Percentiles rank a stretch among this genome's conserved stretches.
Evolutionary conservation across 2,888 invertebrate genomes (phyloP).

Genomic region (Argyresthia goedartella): DNA sequence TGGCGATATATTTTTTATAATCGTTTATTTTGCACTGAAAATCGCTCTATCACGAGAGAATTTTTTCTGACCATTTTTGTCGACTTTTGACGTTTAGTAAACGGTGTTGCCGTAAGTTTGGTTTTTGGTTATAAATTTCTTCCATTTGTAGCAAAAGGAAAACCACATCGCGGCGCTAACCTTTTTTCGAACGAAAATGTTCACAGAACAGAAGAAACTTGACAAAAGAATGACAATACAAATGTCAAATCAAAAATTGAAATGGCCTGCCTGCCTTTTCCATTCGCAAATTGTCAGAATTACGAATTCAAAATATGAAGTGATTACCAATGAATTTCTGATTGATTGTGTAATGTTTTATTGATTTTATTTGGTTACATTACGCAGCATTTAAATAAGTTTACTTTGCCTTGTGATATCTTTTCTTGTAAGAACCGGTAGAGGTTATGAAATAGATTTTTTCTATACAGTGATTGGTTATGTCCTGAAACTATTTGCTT

Average conservation of each 20-base stretch:
- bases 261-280: conserved; percentile 28
- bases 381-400: conserved; percentile 21
- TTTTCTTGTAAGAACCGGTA: conserved; percentile 32
- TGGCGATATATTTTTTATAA: conserved; percentile 16
- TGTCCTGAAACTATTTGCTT: conserved; percentile 22
- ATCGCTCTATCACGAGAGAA: conserved; percentile 21
- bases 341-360: conserved; percentile 53
- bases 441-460: conserved; percentile 53
- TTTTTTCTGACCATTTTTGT: conserved; percentile 39
- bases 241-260: conserved; percentile 21
- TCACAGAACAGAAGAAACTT: not conserved
- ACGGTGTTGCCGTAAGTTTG: conserved; percentile 1
- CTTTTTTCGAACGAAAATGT: not conserved
- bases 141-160: too few relatives aligned
- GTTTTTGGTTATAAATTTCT: not conserved
- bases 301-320: conserved; percentile 37
- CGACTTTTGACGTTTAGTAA: conserved; percentile 14
- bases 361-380: conserved; percentile 24
- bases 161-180: too few relatives aligned
- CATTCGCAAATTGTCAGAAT: conserved; percentile 31
- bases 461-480: conserved; percentile 30
- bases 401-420: conserved; percentile 25
- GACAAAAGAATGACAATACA: not conserved
- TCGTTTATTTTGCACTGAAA: conserved; percentile 36
- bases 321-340: conserved; percentile 50